phyloP scores from a whole-genome alignment of 2,888 invertebrate species.

The Nezara viridula region DNA sequence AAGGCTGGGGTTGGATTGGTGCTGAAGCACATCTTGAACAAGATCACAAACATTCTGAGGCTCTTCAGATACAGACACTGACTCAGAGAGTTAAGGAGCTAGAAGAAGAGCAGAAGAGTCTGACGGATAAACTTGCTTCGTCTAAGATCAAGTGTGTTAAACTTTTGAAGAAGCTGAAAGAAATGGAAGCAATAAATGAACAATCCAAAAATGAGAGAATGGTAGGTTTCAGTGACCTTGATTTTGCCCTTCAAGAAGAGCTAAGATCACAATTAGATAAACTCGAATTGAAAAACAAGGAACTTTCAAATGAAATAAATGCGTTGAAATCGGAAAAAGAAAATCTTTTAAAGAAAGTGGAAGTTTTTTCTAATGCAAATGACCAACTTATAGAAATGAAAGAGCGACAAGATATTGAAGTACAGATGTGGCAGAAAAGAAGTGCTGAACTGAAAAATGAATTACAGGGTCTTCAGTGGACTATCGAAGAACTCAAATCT shows the following conservation, averaged over 20 bases:
- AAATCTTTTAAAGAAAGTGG: constrained; percentile 78
- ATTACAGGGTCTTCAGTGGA: constrained; percentile 71
- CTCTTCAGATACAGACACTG: constrained; percentile 70
- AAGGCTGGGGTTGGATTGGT: constrained; percentile 76
- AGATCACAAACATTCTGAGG: constrained; percentile 73
- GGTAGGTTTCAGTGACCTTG: constrained; percentile 76
- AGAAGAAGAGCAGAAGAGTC: constrained; percentile 71
- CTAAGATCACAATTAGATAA: constrained; percentile 77
- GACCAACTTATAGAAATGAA: constrained; percentile 85
- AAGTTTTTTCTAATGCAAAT: constrained; percentile 81
- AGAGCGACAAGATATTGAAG: constrained; percentile 83
- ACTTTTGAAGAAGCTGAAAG: constrained; percentile 86
- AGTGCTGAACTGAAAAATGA: constrained; percentile 80
- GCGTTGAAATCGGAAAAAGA: constrained; percentile 79
- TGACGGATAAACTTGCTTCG: constrained; percentile 76
- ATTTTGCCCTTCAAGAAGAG: constrained; percentile 85
- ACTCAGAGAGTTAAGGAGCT: constrained; percentile 65
- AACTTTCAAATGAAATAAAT: constrained; percentile 73
- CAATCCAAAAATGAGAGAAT: constrained; percentile 74
- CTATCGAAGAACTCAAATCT: constrained; percentile 58
- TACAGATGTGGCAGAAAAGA: constrained; percentile 80
- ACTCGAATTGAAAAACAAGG: constrained; percentile 77
- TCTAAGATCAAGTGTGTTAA: constrained; percentile 82
- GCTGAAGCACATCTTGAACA: constrained; percentile 73
- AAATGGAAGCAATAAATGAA: constrained; percentile 81